phyloP scores from a whole-genome alignment of 1,140 invertebrate species.

The Papilio polyxenes region DNA sequence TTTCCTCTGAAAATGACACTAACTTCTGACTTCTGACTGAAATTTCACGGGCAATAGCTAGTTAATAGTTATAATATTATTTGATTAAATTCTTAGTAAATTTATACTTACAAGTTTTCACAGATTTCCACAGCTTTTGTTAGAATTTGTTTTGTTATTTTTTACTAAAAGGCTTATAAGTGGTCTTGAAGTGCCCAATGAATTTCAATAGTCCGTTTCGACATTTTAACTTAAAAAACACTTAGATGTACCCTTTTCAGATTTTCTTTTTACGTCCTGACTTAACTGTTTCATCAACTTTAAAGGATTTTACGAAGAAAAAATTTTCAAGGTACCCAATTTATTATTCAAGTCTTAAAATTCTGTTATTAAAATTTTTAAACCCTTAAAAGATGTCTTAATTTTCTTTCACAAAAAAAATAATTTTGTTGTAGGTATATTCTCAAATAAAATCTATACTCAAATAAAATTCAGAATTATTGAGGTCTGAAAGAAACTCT shows the following conservation, averaged over 20 bases:
- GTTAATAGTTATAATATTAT: no score
- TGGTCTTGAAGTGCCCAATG: not conserved
- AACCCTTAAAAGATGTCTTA: not conserved
- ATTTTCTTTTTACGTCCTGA: not conserved
- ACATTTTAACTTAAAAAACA: not conserved
- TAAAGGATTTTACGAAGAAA: not conserved
- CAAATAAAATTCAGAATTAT: not conserved
- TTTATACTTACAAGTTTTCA: no score
- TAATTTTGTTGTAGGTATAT: not conserved
- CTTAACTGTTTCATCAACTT: not conserved
- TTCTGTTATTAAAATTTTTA: not conserved
- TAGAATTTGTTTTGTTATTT: not conserved
- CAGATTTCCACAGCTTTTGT: not conserved
- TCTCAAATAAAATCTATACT: not conserved
- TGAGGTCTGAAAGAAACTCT: not conserved
- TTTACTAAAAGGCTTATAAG: not conserved
- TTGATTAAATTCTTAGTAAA: no score
- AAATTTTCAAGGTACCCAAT: not conserved
- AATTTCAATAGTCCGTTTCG: not conserved
- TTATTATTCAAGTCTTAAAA: not conserved
- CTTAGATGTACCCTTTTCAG: constrained; percentile 10
- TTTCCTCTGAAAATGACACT: no score
- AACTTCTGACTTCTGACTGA: no score
- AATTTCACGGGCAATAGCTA: no score
- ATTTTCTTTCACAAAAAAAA: not conserved